phyloP scores from a whole-genome alignment of 2,113 vertebrate species.

The Thalassoma bifasciatum region DNA sequence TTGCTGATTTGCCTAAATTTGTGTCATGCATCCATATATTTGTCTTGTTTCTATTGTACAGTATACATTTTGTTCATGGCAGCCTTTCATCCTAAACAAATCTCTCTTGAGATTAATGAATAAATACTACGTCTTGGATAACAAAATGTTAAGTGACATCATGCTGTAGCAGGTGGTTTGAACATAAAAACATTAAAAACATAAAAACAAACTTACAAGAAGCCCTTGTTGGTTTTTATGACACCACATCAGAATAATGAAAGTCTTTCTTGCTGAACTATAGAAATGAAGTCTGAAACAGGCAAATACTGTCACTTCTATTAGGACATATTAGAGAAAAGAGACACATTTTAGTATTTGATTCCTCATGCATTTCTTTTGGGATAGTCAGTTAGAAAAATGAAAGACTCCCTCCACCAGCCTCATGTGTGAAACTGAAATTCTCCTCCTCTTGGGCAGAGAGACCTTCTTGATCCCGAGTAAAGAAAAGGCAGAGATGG shows the following conservation, averaged over 20 bases:
- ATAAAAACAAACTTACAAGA: too few relatives aligned
- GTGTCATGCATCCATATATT: too few relatives aligned
- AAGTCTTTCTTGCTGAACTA: not conserved
- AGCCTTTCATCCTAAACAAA: too few relatives aligned
- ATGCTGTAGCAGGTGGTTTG: not conserved
- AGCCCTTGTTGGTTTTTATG: too few relatives aligned
- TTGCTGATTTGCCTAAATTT: too few relatives aligned
- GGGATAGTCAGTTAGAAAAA: conserved; percentile 3
- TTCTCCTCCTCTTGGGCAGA: conserved; percentile 8
- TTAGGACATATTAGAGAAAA: not conserved
- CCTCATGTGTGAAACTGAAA: conserved; percentile 13
- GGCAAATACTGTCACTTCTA: not conserved
- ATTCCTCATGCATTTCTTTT: conserved; percentile 24
- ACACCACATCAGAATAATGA: not conserved
- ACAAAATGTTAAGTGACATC: not conserved
- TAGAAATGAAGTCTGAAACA: not conserved
- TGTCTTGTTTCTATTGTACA: too few relatives aligned
- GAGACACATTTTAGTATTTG: not conserved
- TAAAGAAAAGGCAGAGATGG: conserved; percentile 28
- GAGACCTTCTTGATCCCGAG: conserved; percentile 27
- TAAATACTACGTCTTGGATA: not conserved
- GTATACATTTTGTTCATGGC: too few relatives aligned
- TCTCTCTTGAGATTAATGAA: too few relatives aligned
- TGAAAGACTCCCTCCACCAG: not conserved
- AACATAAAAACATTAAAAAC: too few relatives aligned